phyloP scores from a whole-genome alignment of 1,140 invertebrate genomes.

The Spodoptera frugiperda region DNA sequence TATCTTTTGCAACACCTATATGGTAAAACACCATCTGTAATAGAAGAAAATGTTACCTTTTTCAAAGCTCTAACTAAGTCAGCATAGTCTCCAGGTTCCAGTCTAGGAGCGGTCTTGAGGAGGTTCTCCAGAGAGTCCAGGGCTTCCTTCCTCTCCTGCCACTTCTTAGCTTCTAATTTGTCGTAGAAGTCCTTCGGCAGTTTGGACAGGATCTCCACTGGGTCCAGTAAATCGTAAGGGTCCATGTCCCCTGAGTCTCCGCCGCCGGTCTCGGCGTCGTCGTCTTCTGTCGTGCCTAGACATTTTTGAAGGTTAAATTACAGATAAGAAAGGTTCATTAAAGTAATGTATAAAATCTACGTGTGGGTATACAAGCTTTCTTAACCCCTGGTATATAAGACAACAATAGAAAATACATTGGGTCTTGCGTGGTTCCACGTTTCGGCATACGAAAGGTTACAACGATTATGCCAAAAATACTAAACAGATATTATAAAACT shows the following conservation, averaged over 20 bases:
- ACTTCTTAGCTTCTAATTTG: constrained; percentile 98
- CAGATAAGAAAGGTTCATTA: no score
- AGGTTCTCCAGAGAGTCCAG: constrained; percentile 93
- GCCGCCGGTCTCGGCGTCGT: constrained; percentile 87
- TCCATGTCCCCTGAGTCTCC: constrained; percentile 91
- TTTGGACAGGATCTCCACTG: constrained; percentile 97
- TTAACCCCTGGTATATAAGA: no score
- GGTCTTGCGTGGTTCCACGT: no score
- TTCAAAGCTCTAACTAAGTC: constrained; percentile 95
- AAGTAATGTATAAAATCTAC: no score
- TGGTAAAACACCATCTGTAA: background rate
- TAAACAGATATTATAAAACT: no score
- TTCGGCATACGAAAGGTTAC: no score
- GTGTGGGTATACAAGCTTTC: no score
- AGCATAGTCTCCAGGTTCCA: constrained; percentile 97
- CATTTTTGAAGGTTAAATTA: no score
- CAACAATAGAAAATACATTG: no score
- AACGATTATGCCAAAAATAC: no score
- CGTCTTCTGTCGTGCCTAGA: constrained; percentile 80
- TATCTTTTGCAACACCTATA: background rate
- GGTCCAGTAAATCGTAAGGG: constrained; percentile 95
- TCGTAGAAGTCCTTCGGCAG: constrained; percentile 98
- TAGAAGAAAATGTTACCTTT: constrained; percentile 88
- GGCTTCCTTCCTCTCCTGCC: constrained; percentile 98
- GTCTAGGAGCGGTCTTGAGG: constrained; percentile 92